phyloP scores from a whole-genome alignment of 2,797 vertebrate species.

The Oreochromis mossambicus region DNA sequence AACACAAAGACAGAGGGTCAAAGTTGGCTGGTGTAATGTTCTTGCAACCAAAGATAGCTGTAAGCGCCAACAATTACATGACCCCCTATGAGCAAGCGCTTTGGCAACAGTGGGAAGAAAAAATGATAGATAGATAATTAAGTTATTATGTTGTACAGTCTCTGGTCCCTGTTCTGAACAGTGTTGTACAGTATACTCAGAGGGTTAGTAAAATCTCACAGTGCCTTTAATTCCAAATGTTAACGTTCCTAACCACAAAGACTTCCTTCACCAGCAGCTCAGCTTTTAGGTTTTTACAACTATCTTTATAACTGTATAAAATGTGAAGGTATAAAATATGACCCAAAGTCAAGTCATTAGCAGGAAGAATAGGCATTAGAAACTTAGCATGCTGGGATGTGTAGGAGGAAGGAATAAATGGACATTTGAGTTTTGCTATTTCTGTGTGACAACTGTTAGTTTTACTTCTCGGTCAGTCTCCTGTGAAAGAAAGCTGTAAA shows the following conservation, averaged over 20 bases:
- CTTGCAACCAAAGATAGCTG: background rate
- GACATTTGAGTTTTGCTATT: background rate
- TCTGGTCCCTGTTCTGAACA: background rate
- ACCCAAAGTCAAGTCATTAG: conserved; percentile 1
- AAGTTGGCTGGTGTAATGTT: background rate
- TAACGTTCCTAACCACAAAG: background rate
- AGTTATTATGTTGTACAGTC: background rate
- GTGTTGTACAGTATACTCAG: background rate
- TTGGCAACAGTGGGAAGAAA: no score
- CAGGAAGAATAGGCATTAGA: background rate
- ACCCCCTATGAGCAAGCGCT: background rate
- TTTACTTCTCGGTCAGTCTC: conserved; percentile 3
- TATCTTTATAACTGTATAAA: background rate
- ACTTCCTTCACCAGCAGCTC: background rate
- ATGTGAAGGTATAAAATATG: background rate
- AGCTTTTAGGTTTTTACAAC: background rate
- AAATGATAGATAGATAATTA: no score
- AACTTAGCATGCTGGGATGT: background rate
- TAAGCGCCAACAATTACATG: background rate
- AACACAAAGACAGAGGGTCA: background rate
- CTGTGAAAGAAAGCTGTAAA: conserved; percentile 37
- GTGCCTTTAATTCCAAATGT: background rate
- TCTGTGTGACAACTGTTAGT: background rate
- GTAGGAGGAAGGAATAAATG: background rate
- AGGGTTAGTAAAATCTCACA: background rate